phyloP scores from a whole-genome alignment of 1,140 invertebrate species.

The Eriosoma lanigerum region DNA sequence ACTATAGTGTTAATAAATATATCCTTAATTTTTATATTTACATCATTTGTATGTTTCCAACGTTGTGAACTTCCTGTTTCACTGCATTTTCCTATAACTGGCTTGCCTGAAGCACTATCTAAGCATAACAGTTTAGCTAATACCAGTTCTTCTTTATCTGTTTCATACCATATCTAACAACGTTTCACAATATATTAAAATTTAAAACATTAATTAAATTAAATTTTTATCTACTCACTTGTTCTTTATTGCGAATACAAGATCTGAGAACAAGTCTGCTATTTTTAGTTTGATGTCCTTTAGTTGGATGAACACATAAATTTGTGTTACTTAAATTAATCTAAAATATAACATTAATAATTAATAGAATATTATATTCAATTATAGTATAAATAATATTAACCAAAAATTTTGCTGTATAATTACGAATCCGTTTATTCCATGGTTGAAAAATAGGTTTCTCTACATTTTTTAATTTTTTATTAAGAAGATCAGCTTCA shows the following conservation, averaged over 20 bases:
- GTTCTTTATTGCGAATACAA: conserved; percentile 70
- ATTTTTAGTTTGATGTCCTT: conserved; percentile 78
- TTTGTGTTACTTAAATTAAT: conserved; percentile 70
- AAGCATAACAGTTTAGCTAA: conserved; percentile 82
- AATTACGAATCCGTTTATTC: conserved; percentile 76
- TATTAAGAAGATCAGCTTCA: conserved; percentile 62
- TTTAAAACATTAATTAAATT: conserved; percentile 34
- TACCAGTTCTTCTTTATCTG: conserved; percentile 80
- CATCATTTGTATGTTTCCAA: conserved; percentile 76
- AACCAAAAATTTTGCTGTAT: conserved; percentile 67
- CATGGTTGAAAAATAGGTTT: conserved; percentile 74
- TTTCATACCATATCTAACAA: conserved; percentile 81
- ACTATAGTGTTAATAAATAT: not conserved
- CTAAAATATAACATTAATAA: conserved; percentile 58
- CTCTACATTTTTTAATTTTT: conserved; percentile 65
- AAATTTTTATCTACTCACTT: conserved; percentile 59
- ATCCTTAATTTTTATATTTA: conserved; percentile 59
- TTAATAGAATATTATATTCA: not conserved
- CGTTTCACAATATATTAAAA: conserved; percentile 40
- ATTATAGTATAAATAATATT: not conserved
- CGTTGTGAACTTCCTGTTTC: conserved; percentile 87
- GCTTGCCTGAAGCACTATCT: conserved; percentile 69
- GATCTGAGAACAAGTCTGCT: conserved; percentile 69
- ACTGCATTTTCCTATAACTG: conserved; percentile 84
- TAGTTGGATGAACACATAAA: conserved; percentile 76